Evolutionary conservation across 2,113 vertebrate species (phyloP), one percentile per base, ranked within the genome.

Genomic region (Centrocercus urophasianus): DNA sequence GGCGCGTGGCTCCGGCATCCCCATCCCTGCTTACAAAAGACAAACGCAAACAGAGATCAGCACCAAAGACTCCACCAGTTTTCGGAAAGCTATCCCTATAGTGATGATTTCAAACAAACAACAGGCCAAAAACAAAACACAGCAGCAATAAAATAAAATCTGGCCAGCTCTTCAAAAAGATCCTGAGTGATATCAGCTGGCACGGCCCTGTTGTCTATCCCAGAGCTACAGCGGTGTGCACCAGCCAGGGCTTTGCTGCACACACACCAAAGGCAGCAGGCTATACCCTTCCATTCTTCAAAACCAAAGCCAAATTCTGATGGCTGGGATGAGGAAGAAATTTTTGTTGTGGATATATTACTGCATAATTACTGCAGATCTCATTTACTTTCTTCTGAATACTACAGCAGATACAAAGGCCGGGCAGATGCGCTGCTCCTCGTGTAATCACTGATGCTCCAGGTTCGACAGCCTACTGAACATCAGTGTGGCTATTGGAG

Each of bases 81-180:
- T 20, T 2, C n/a, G 84, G 71, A 86, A 81, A 93, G 28, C 43
- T 7, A 48, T n/a, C 76, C 83, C 82, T 66, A 76, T 42, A 83
- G 85, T 69, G 64, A 94, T 40, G 69, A 83, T 93, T 86, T 75
- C 88, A 91, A 96, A 95, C 75, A 91, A 88, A 40, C 34, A 93
- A 88, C 64, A 32, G 67, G 42, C 10, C 2, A 71, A 86, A 93
- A 36, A 73, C 19, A 6, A 96, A 93, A 88, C 92, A 89, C 61
- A 20, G 43, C 65, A 63, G 93, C 72, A 80, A 50, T 25, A 48
- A 93, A 92, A 80, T 38, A 21, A 38, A 59, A 92, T 43, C 80
- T 81, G 86, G 93, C 32, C 92, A 92, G 86, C 90, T 93, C 96
- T 94, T 96, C 96, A 94, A 95, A 96, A 86, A 96, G 96, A 96